phyloP scores from a whole-genome alignment of 2,888 invertebrate genomes.

The Metellina segmentata region DNA sequence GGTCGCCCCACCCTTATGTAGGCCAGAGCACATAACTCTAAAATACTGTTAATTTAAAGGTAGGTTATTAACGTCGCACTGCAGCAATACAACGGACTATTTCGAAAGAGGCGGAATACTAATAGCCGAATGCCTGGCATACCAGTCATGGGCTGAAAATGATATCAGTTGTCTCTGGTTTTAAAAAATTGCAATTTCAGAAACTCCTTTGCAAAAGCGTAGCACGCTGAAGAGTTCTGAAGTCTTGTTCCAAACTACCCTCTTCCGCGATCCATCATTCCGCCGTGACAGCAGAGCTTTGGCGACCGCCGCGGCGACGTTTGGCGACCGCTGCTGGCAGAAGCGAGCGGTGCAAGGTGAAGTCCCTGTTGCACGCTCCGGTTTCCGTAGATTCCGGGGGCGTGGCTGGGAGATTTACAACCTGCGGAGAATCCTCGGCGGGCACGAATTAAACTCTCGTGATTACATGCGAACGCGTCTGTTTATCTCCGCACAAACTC shows the following conservation, averaged over 20 bases:
- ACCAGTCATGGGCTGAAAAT: too few relatives aligned
- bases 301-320: background rate
- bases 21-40: too few relatives aligned
- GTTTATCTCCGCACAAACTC: conserved; percentile 27
- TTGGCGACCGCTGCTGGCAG: background rate
- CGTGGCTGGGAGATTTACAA: conserved; percentile 38
- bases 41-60: too few relatives aligned
- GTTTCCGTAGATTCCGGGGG: background rate
- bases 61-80: too few relatives aligned
- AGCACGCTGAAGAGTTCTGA: background rate
- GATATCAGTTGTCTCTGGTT: too few relatives aligned
- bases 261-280: background rate
- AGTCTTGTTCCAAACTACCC: background rate
- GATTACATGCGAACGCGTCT: conserved; percentile 27
- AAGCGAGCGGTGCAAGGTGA: background rate
- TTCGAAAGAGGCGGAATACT: too few relatives aligned
- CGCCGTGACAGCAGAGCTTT: background rate
- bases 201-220: too few relatives aligned
- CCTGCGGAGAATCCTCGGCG: conserved; percentile 4
- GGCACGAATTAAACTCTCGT: conserved; percentile 37
- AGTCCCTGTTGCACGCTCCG: conserved; percentile 39
- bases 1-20: too few relatives aligned
- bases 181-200: too few relatives aligned
- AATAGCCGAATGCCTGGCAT: too few relatives aligned
- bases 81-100: too few relatives aligned